These are phyloP conservation scores for Dugesia japonica DNA, from an alignment of 2,888 invertebrate genomes.

Conservation along the genomic window DNA sequence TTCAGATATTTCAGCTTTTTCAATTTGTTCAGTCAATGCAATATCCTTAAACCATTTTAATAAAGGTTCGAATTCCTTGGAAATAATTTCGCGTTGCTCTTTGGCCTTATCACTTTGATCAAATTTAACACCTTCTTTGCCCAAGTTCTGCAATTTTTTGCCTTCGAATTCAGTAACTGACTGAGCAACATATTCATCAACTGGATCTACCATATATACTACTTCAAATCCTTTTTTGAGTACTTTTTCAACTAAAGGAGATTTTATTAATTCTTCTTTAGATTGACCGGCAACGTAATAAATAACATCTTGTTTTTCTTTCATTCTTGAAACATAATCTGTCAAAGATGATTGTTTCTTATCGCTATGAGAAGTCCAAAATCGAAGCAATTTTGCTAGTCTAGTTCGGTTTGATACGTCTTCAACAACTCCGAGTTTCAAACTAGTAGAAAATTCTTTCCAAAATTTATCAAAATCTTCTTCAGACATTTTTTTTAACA, in stretches of 20 bases:
- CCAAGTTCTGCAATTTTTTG: slow-evolving; percentile 88
- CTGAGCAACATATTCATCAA: slow-evolving; percentile 87
- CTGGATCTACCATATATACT: slow-evolving; percentile 73
- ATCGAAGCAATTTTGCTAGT: slow-evolving; percentile 77
- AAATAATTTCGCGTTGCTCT: slow-evolving; percentile 58
- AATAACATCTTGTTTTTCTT: slow-evolving; percentile 67
- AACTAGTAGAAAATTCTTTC: slow-evolving; percentile 95
- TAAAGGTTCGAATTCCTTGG: slow-evolving; percentile 68
- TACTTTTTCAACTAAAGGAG: slow-evolving; percentile 79
- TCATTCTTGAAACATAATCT: slow-evolving; percentile 85
- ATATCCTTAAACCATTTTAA: slow-evolving; percentile 71
- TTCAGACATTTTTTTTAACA: slow-evolving; percentile 83
- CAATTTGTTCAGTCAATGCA: slow-evolving; percentile 61
- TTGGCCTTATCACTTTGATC: slow-evolving; percentile 58
- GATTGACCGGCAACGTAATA: slow-evolving; percentile 85
- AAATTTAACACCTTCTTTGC: slow-evolving; percentile 83
- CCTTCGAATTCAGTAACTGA: slow-evolving; percentile 92
- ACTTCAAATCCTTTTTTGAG: slow-evolving; percentile 77
- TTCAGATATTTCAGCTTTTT: slow-evolving; percentile 69
- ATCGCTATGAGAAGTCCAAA: slow-evolving; percentile 59
- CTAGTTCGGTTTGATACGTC: slow-evolving; percentile 87
- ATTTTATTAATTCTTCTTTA: slow-evolving; percentile 58
- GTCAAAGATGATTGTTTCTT: slow-evolving; percentile 59
- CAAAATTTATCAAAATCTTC: slow-evolving; percentile 81
- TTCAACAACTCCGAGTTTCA: slow-evolving; percentile 89